Conservation (phyloP, 2,797 vertebrate species). For the Hemitrygon akajei region DNA sequence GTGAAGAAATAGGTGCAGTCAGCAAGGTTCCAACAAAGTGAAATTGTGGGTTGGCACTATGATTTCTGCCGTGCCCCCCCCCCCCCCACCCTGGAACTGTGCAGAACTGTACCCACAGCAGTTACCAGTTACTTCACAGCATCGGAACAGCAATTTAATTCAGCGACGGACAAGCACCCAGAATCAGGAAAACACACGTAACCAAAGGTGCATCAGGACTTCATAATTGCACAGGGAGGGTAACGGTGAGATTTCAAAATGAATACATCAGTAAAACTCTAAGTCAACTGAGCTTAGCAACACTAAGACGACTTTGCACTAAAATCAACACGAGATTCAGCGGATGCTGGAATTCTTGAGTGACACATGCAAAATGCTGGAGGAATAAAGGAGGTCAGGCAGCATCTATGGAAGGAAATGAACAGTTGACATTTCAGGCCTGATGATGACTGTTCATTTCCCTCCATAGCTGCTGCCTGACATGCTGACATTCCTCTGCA, state of each 20-base stretch:
- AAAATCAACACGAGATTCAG: no score
- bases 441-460: no score
- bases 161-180: neutral
- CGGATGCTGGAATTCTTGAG: no score
- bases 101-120: neutral
- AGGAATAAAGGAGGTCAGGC: no score
- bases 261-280: neutral
- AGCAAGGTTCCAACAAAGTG: neutral
- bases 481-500: no score
- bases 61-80: neutral
- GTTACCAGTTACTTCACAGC: neutral
- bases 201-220: neutral
- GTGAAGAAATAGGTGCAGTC: neutral
- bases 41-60: neutral
- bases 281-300: no score
- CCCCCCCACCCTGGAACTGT: neutral
- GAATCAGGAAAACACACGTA: neutral
- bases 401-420: no score
- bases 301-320: no score
- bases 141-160: neutral
- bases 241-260: neutral
- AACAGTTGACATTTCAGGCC: no score
- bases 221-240: neutral
- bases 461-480: no score
- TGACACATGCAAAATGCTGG: no score